phyloP scores from a whole-genome alignment of 2,113 vertebrate species.

The Halichoeres trimaculatus region DNA sequence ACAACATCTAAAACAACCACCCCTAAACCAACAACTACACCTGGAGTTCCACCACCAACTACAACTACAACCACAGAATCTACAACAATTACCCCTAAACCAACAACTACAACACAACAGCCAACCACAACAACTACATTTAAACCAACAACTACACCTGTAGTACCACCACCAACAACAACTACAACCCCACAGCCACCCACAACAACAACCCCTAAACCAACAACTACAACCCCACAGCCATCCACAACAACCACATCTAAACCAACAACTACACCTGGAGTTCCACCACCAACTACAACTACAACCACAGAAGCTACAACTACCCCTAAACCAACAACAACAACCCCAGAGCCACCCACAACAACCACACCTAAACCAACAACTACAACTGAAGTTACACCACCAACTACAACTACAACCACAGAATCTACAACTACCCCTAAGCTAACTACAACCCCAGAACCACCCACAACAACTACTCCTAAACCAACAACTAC shows the following conservation, averaged over 20 bases:
- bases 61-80: neutral
- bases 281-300: neutral
- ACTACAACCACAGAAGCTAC: neutral
- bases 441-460: neutral
- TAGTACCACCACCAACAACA: neutral
- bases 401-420: neutral
- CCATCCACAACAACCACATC: neutral
- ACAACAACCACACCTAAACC: no score
- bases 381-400: no score
- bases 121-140: slow-evolving; percentile 2
- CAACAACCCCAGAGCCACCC: neutral
- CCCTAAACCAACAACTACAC: neutral
- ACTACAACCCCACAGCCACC: neutral
- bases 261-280: neutral
- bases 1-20: neutral
- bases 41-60: neutral
- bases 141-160: neutral
- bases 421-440: slow-evolving; percentile 16
- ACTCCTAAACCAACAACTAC: neutral
- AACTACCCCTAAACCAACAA: neutral
- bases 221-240: neutral
- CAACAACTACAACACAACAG: neutral
- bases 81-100: neutral
- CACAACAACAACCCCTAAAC: neutral
- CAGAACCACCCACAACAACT: neutral